Base-by-base conservation (phyloP, 2,888 invertebrate genomes). In the Bhutanitis thaidina region DNA sequence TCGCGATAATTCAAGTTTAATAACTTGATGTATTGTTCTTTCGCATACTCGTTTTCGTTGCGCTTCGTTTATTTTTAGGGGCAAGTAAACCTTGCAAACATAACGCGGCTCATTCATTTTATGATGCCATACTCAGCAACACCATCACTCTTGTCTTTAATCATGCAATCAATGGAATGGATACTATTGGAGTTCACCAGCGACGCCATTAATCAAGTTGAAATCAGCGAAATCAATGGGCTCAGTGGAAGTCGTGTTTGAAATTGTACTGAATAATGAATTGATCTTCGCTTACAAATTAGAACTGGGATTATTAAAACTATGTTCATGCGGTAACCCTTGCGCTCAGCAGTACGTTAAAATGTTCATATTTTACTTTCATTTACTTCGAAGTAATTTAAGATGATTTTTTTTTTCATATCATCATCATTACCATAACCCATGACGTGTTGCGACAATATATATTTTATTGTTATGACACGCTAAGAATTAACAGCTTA, bases 181-280 rank as follows among this genome's bases (percentile, higher is more conserved):
- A 67, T 69, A 69, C 64, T 67, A 70, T 67, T 68, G 64, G 62
- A 64, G 64, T 58, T 54, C 60, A 55, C 57, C 52, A 53, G 56
- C 56, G 57, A 57, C 52, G 52, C 60, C 67, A 82, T 82, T 70
- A 77, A 82, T 82, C 80, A 79, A 59, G 55, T n/a, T 51, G 57
- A 62, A 72, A 81, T 79, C 82, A 75, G 69, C 60, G 72, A 74
- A 74, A 76, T 80, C 80, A 69, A 75, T 75, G 64, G 61, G 60
- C 52, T 53, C 54, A 51, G 34, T 38, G 13, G 48, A 43, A 43
- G 52, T 55, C 56, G 52, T 39, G 45, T 56, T 58, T 54, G 56
- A 48, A 54, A 49, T 54, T 57, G 56, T 57, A 54, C 53, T 53
- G 56, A 55, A 56, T 60, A 59, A 58, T 58, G 51, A 58, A 61